phyloP scores from a whole-genome alignment of 2,113 vertebrate species.

The Tichodroma muraria region DNA sequence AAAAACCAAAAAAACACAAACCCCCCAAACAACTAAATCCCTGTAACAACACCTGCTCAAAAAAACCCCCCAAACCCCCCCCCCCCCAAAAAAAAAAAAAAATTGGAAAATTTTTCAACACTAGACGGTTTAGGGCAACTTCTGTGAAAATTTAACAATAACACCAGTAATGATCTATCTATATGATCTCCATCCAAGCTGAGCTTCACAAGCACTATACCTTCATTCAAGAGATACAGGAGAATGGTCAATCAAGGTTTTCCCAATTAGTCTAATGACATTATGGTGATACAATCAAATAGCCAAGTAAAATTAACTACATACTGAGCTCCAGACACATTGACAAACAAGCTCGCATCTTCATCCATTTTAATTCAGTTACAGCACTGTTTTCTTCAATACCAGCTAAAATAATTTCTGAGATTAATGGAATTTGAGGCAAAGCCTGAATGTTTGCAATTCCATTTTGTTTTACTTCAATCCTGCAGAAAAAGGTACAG shows the following conservation, averaged over 20 bases:
- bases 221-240: not conserved
- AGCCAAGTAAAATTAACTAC: not conserved
- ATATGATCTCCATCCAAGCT: not conserved
- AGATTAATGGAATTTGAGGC: not conserved
- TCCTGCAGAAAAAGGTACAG: not conserved
- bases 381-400: not conserved
- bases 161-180: not conserved
- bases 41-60: not conserved
- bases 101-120: not conserved
- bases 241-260: not conserved
- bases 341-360: not conserved
- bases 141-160: not conserved
- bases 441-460: not conserved
- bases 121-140: not conserved
- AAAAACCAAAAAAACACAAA: not conserved
- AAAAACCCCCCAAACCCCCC: no score
- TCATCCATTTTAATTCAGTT: not conserved
- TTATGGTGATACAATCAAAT: not conserved
- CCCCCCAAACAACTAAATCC: no score
- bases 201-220: not conserved
- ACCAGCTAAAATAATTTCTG: not conserved
- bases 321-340: not conserved
- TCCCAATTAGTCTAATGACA: not conserved
- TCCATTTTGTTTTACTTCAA: not conserved
- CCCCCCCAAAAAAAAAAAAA: no score